Evolutionary conservation across 1,140 invertebrate genomes (phyloP).

Genomic region (Drosophila bocqueti): DNA sequence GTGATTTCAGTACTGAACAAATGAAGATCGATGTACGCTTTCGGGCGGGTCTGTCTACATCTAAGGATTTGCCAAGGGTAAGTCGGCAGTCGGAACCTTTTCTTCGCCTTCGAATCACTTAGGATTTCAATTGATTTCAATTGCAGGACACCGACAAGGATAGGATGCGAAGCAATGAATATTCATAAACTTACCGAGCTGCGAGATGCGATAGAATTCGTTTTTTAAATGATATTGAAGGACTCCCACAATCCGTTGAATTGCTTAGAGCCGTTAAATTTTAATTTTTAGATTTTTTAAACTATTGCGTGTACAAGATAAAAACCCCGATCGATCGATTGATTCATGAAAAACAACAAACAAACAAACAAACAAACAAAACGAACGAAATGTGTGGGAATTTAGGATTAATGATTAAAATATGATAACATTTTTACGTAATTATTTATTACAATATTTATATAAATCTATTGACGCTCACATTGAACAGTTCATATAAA

Average conservation of each 20-base stretch:
- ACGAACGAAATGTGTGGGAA: conserved; percentile 64
- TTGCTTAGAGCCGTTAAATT: conserved; percentile 65
- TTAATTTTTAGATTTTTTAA: conserved; percentile 71
- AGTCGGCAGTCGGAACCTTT: conserved; percentile 3
- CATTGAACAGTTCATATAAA: conserved; percentile 70
- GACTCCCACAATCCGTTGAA: conserved; percentile 59
- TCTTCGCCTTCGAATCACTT: background rate
- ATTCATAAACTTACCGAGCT: conserved; percentile 66
- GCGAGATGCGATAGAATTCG: conserved; percentile 43
- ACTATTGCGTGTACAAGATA: conserved; percentile 73
- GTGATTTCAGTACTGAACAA: conserved; percentile 74
- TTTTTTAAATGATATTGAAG: conserved; percentile 57
- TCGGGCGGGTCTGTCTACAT: conserved; percentile 53
- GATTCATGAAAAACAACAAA: conserved; percentile 44
- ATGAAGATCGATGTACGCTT: conserved; percentile 65
- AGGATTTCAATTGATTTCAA: background rate
- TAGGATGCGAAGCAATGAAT: conserved; percentile 75
- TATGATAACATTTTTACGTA: conserved; percentile 81
- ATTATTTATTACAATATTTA: conserved; percentile 82
- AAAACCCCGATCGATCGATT: conserved; percentile 42
- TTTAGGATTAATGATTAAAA: conserved; percentile 70
- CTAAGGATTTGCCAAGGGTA: conserved; percentile 74
- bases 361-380: conserved; percentile 43
- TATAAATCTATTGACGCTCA: conserved; percentile 80
- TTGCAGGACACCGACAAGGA: conserved; percentile 74